Base-by-base conservation (phyloP, 2,113 vertebrate genomes). In the Tragelaphus buxtoni region DNA sequence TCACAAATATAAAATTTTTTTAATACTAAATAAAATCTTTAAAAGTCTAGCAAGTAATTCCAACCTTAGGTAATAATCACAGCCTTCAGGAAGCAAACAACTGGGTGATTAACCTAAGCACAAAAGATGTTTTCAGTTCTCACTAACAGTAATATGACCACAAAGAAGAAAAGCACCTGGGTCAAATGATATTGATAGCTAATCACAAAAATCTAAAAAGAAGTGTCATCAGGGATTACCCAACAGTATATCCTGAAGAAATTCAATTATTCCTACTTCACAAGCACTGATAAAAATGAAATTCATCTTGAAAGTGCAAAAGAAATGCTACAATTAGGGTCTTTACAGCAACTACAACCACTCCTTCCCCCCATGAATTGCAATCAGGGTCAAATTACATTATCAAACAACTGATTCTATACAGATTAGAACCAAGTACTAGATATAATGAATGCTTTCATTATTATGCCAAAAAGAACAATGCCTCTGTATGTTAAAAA, bases 11-110 rank as follows among this genome's bases (percentile, higher is more conserved):
- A 49, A 69, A 90, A 69, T 8, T 5, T n/a, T 79, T 49, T 96
- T 98, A 98, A 97, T 58, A 3, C 30, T 98, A 98, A 98, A 98
- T 94, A 97, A 98, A 98, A 96, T 8, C 22, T 56, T 74, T 82
- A 95, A 96, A 53, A 42, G 69, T 47, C 16, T 39, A 90, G 51
- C n/a, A 95, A 92, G 16, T 84, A 92, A 93, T 93, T 91, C 28
- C 85, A 95, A 96, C n/a, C n/a, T 88, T 53, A 72, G 35, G 10
- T 72, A 92, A n/a, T 63, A 92, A 51, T 58, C 81, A 56, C 35
- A 6, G 53, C 16, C 24, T 96, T 87, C 26, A 91, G 69, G 85
- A 94, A 90, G 65, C 74, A 96, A 96, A 77, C 39, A 79, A 76
- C 58, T 79, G 22, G 10, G 7, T 51, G 69, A 74, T 45, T 81